Evolutionary conservation across 92 coral and sea anemone species (phyloP), one percentile per base, ranked within the genome.

Genomic region (Pocillopora grandis): DNA sequence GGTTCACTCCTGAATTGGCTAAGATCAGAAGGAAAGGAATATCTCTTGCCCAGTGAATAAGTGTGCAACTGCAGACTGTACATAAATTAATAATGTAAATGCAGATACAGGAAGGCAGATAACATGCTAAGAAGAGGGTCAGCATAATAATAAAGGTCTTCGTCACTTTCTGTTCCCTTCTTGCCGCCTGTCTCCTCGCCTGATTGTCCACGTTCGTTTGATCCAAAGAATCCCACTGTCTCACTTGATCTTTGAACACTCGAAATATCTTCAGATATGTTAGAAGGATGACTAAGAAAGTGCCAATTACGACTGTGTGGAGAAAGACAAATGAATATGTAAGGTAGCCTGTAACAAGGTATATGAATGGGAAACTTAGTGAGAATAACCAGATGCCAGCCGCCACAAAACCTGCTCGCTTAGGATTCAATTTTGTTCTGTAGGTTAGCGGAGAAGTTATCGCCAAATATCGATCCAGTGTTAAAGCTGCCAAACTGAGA

Each of bases 1-100:
- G 96, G 80, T 95, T 91, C 84, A 95, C 89, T 59, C 95, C 87
- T 19, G 97, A 93, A 76, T 95, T 95, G 60, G 94, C 89, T 66
- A 91, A 88, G 62, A 95, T 88, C 66, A 95, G 78, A 27, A 95
- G 86, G 80, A 93, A 95, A 66, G 89, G 95, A 36, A 83, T 74
- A 80, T 95, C 98, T 33, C 98, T 90, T 65, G 92, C 93, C 93
- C 93, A 89, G 83, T 95, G 98, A 13, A 95, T 91, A 21, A 85
- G 78, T 14, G 69, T 85, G 84, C 98, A 95, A 71, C 94, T 91
- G 86, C 98, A 95, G 68, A 83, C 58, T 52, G 71, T 87, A 49
- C 98, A 95, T 55, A 95, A 83, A 56, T 95, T 95, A 62, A 93
- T 93, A 80, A 94, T 91, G 89, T 95, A 95, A 70, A 95, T 93